Base-by-base conservation (phyloP, 2,797 vertebrate genomes). In the Rhinoraja longicauda region DNA sequence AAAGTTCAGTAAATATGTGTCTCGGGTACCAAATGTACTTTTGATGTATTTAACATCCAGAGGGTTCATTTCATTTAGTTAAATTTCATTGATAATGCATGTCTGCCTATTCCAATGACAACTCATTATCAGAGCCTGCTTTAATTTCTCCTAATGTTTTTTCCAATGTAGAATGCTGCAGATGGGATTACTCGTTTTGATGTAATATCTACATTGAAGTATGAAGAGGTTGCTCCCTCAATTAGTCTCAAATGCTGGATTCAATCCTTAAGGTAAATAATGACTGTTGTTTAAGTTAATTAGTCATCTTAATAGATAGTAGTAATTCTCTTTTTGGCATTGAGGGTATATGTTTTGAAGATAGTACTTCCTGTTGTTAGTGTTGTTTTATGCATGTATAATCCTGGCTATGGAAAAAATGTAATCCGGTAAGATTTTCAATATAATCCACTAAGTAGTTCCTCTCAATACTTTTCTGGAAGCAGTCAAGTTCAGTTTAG, bases 161-260 rank as follows among this genome's bases (percentile, higher is more conserved):
- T 8, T 90, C 39, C 39, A 92, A 93, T 91, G 4, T 94, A 99
- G 99, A 97, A 99, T 92, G 99, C 98, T 86, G 98, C 99, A 75
- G 99, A 99, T 95, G 98, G 98, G 93, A 97, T 99, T 17, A 97
- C 97, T 0, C 97, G 97, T 93, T 99, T 99, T 94, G 98, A 99
- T 93, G 98, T 99, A 93, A 96, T 96, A 0, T 99, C 99, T 10
- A 96, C 98, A 17, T 93, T 99, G 95, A 97, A 97, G 93, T 99
- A 99, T 0, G 99, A 99, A 96, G 99, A 99, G 93, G 96, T 99
- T 94, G 97, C 98, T 73, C 99, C 99, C 0, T 97, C 96, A 72
- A 97, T 99, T 94, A 99, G 97, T 93, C 96, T 99, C 93, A 99
- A 99, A 96, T 98, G 97, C 93, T 99, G 99, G 99, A 97, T 99